Evolutionary conservation across 2,113 vertebrate species (phyloP).

Genomic region (Suncus etruscus): DNA sequence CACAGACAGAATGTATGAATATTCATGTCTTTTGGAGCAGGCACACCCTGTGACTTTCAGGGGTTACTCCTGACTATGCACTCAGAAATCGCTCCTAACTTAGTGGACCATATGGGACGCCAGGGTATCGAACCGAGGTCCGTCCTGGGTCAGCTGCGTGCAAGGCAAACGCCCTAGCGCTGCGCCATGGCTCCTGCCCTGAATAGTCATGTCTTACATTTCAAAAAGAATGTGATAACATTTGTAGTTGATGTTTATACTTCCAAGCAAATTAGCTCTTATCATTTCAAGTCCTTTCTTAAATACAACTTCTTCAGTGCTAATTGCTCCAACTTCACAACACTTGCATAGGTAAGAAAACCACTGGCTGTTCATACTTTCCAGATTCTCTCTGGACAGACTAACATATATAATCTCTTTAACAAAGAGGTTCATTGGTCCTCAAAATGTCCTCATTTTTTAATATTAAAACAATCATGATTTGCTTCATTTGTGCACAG

Average conservation of each 20-base stretch:
- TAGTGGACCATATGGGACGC: too few species aligned
- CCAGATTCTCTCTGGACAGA: conserved; percentile 41
- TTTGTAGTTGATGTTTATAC: not conserved
- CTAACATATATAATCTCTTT: conserved; percentile 61
- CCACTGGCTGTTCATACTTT: not conserved
- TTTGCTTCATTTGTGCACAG: conserved; percentile 73
- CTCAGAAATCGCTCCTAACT: too few species aligned
- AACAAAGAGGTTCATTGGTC: conserved; percentile 53
- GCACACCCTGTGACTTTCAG: too few species aligned
- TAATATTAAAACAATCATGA: conserved; percentile 62
- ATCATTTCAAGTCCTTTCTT: not conserved
- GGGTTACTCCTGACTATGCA: too few species aligned
- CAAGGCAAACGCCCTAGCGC: too few species aligned
- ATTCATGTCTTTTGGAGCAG: not conserved
- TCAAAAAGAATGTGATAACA: not conserved
- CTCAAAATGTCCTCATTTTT: conserved; percentile 71
- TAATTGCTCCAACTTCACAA: conserved; percentile 6
- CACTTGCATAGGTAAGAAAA: not conserved
- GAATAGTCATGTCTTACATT: not conserved
- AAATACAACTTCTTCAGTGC: not conserved
- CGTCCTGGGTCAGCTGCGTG: too few species aligned
- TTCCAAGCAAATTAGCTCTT: conserved; percentile 46
- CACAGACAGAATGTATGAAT: conserved; percentile 30
- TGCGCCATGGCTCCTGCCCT: too few species aligned
- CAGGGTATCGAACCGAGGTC: too few species aligned